Percentiles rank a stretch among this genome's conserved stretches.
These are phyloP conservation scores for Pyrgus malvae DNA, from an alignment of 2,888 invertebrate genomes.

Conservation along the genomic window DNA sequence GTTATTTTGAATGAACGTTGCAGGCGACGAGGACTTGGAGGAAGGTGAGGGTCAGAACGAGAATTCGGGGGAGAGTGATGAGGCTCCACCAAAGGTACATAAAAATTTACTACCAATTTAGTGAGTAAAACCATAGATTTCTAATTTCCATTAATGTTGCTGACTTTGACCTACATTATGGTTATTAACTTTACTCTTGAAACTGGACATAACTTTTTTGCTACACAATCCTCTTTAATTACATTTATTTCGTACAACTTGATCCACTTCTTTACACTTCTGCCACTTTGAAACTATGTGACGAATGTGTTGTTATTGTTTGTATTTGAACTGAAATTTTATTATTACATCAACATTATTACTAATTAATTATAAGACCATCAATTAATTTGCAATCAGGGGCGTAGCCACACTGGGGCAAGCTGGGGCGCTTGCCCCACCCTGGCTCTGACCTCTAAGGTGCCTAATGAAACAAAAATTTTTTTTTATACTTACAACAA, in stretches of 20 bases:
- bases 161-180: slow-evolving; percentile 27
- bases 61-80: slow-evolving; percentile 89
- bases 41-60: slow-evolving; percentile 85
- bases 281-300: neutral
- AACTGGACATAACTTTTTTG: neutral
- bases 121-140: neutral
- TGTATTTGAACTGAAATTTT: no score
- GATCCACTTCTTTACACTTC: no score
- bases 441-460: no score
- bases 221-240: neutral
- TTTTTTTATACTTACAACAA: no score
- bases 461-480: no score
- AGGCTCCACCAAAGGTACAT: slow-evolving; percentile 82
- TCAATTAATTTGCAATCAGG: no score
- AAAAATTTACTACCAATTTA: neutral
- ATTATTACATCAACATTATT: no score
- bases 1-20: slow-evolving; percentile 61
- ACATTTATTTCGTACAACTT: neutral
- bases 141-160: neutral
- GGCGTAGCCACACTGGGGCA: no score
- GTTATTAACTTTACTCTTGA: slow-evolving; percentile 18
- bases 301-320: neutral
- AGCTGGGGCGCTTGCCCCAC: no score
- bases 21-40: slow-evolving; percentile 87
- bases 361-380: no score